Base-by-base conservation (phyloP, 1,140 invertebrate genomes). In the Bombus confusus region DNA sequence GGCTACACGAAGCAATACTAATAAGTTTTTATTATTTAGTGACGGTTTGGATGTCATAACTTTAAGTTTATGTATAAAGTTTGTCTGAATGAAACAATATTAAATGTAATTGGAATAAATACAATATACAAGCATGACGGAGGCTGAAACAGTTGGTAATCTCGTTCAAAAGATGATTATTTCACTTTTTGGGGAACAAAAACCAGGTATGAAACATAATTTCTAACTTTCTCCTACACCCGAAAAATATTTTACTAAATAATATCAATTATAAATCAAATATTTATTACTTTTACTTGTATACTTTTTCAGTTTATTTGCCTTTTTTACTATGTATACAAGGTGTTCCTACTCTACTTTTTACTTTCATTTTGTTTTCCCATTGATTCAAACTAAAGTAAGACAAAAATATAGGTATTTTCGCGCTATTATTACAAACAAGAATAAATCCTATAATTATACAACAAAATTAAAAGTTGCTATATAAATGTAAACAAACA, bases 131-230 rank as follows among this genome's bases (percentile, higher is more conserved):
- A 95, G 90, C 88, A 82, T 86, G 28, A 72, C 84, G 8, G 95
- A 95, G 78, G 88, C 91, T 37, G 94, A 95, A 83, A 94, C 92
- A 57, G 88, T 95, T 9, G 94, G 93, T 74, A 94, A 95, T 90
- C 83, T 95, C 6, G 89, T 95, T 47, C 94, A 95, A 75, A 94
- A 95, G 91, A 91, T 95, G 89, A 92, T 95, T 71, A 81, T 92
- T 80, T 95, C 94, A 8, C 71, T 95, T 68, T 94, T 93, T 68
- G 94, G 94, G 22, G 94, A 95, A 80, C 93, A 95, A 85, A 94
- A 94, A 57, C 92, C 93, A 94, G 95, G 95, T 95, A 88, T 52
- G 18, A 92, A 87, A 39, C 39, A 3, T 3, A 18, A 41, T 22
- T 18, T 81, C 12, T 13, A 0, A 25, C 25, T 28, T 64, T 18